Evolutionary conservation across 2,888 invertebrate genomes (phyloP).

Genomic region (Blastobasis lacticolella): DNA sequence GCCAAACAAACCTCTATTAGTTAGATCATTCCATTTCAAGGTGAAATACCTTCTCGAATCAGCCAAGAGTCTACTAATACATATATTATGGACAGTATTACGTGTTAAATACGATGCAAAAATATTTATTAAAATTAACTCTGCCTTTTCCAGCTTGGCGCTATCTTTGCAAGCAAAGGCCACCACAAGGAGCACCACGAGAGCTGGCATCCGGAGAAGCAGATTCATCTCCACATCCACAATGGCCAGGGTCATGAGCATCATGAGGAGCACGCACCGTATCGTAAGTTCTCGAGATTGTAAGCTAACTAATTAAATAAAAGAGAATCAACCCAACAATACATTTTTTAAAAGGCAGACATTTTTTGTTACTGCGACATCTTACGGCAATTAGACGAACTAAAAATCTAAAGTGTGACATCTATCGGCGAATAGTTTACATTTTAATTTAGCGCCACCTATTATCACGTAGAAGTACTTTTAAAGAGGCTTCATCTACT

Average conservation of each 20-base stretch:
- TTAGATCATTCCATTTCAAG: too few relatives aligned
- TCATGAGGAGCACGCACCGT: constrained; percentile 29
- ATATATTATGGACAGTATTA: too few relatives aligned
- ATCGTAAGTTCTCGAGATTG: constrained; percentile 20
- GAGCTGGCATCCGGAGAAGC: constrained; percentile 54
- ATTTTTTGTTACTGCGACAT: background rate
- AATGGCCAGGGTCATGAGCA: constrained; percentile 34
- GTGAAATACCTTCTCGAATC: too few relatives aligned
- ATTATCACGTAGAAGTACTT: background rate
- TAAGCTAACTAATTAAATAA: background rate
- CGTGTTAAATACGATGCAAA: too few relatives aligned
- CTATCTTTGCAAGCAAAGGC: constrained; percentile 41
- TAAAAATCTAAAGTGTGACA: too few relatives aligned
- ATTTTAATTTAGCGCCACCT: too few relatives aligned
- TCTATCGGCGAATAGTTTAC: too few relatives aligned
- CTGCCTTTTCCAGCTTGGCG: constrained; percentile 42
- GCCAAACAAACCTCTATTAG: too few relatives aligned
- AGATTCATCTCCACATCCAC: constrained; percentile 66
- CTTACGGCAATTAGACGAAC: too few relatives aligned
- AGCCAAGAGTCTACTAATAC: too few relatives aligned
- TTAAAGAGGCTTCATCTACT: constrained; percentile 10
- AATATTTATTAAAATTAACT: too few relatives aligned
- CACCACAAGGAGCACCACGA: constrained; percentile 23
- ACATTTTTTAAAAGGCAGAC: background rate
- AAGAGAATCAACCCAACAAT: too few relatives aligned